These are phyloP conservation scores for Piaya cayana DNA, from an alignment of 2,113 vertebrate species.

Conservation along the genomic window DNA sequence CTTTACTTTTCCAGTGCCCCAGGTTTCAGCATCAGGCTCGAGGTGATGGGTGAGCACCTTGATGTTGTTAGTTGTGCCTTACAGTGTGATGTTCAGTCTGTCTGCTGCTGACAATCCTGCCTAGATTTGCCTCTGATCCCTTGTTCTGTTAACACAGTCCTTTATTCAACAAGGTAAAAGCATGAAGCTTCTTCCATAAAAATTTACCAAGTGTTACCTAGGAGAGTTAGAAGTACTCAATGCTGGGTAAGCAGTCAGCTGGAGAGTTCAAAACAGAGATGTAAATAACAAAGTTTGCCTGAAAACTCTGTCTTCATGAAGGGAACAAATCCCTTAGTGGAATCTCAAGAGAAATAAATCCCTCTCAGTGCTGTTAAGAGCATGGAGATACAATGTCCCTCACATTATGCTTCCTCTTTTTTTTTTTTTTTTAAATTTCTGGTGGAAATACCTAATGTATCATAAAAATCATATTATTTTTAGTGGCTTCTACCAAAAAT, in stretches of 20 bases:
- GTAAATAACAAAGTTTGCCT: not conserved
- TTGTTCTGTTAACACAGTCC: not conserved
- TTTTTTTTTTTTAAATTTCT: not conserved
- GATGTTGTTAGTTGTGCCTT: not conserved
- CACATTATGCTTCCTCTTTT: not conserved
- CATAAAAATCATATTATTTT: not conserved
- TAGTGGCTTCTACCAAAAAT: not conserved
- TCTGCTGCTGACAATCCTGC: not conserved
- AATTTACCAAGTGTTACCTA: not conserved
- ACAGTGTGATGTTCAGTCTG: not conserved
- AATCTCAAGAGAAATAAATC: not conserved
- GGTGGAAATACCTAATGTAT: not conserved
- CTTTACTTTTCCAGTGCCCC: not conserved
- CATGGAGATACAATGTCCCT: fast-evolving
- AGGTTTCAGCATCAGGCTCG: not conserved
- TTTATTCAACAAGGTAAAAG: not conserved
- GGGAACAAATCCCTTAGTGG: not conserved
- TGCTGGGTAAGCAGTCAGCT: not conserved
- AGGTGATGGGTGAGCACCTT: not conserved
- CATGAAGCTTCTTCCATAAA: not conserved
- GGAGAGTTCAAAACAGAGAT: not conserved
- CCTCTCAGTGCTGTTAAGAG: not conserved
- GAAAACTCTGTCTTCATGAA: not conserved
- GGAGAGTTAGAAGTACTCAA: not conserved
- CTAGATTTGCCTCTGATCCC: not conserved